These are phyloP conservation scores for Drosophila mulleri DNA, from an alignment of 2,888 invertebrate genomes.

Conservation along the genomic window DNA sequence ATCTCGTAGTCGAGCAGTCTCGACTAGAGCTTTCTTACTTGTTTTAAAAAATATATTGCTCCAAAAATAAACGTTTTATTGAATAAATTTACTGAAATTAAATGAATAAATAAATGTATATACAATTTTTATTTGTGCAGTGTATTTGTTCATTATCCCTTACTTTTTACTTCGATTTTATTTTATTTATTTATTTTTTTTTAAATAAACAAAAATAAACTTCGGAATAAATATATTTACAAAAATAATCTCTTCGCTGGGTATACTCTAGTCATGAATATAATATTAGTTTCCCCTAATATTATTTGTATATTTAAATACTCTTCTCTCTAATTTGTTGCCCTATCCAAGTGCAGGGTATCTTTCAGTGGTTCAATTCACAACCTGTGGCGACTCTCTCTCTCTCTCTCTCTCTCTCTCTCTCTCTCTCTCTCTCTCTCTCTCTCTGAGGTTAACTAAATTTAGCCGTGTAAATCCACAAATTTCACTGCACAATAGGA, in stretches of 20 bases:
- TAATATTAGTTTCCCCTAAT: background rate
- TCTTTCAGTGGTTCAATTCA: background rate
- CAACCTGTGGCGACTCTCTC: background rate
- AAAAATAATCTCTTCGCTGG: background rate
- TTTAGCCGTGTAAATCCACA: background rate
- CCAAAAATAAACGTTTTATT: too few species aligned
- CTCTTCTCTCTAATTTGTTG: background rate
- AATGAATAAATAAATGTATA: too few species aligned
- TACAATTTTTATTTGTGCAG: too few species aligned
- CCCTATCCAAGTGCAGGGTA: background rate
- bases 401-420: background rate
- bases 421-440: background rate
- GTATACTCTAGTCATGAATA: background rate
- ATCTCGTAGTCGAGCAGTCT: too few species aligned
- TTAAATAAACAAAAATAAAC: too few species aligned
- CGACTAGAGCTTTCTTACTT: too few species aligned
- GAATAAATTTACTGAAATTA: too few species aligned
- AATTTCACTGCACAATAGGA: slow-evolving; percentile 1
- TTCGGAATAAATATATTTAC: background rate
- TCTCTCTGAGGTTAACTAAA: background rate
- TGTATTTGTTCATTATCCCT: too few species aligned
- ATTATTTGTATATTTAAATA: background rate
- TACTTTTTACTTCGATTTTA: too few species aligned
- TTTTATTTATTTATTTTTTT: too few species aligned
- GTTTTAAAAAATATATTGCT: too few species aligned